Evolutionary conservation across 2,888 invertebrate species (phyloP).

Genomic region (Acanthoscelides obtectus): DNA sequence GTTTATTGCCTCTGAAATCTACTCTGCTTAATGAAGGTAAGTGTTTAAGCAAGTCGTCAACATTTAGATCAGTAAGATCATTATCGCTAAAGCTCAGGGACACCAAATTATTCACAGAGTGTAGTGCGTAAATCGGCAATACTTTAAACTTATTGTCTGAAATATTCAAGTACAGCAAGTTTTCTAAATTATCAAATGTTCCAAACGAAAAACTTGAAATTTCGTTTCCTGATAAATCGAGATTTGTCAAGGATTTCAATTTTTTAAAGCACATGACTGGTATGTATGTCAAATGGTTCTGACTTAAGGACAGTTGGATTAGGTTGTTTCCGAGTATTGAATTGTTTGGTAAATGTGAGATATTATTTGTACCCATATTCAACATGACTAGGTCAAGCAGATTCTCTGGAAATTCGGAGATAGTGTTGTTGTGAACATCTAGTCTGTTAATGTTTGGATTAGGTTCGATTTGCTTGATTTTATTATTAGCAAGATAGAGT

Average conservation of each 20-base stretch:
- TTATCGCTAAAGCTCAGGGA: conserved; percentile 5
- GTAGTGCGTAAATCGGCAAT: conserved; percentile 3
- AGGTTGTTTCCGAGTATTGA: too few species aligned
- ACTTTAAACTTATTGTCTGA: conserved; percentile 4
- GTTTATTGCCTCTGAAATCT: conserved; percentile 3
- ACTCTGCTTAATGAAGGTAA: background rate
- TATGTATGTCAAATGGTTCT: background rate
- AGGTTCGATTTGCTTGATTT: too few species aligned
- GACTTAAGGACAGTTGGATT: too few species aligned
- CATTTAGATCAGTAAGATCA: conserved; percentile 7
- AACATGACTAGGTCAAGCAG: too few species aligned
- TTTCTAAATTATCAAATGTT: conserved; percentile 8
- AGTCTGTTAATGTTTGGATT: too few species aligned
- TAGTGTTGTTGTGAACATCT: too few species aligned
- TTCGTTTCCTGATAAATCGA: conserved; percentile 10
- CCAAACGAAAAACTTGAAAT: conserved; percentile 6
- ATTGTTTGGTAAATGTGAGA: too few species aligned
- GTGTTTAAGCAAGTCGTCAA: conserved; percentile 3
- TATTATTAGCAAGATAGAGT: too few species aligned
- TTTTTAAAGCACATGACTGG: conserved; percentile 10
- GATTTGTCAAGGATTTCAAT: background rate
- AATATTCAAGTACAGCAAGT: conserved; percentile 4
- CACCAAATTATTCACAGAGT: conserved; percentile 1
- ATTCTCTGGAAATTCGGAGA: too few species aligned
- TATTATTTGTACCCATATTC: too few species aligned